Conservation (phyloP, 2,113 vertebrate genomes). For the Trachemys scripta region DNA sequence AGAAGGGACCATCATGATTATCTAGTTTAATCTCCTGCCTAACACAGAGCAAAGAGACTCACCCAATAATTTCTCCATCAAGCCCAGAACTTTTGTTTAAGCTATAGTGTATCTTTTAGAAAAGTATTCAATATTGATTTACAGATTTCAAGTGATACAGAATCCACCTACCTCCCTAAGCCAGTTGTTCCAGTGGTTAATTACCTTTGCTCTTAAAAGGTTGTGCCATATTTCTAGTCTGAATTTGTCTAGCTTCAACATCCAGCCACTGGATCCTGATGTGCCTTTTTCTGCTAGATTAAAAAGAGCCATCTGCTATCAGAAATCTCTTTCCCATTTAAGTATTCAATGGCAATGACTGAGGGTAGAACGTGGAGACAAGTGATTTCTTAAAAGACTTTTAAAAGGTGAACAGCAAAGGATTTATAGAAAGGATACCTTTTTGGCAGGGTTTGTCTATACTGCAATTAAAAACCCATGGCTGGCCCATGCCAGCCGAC, state of each 20-base stretch:
- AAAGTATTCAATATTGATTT: too few relatives aligned
- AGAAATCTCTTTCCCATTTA: not conserved
- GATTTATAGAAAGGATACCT: not conserved
- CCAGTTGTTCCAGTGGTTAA: too few relatives aligned
- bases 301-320: not conserved
- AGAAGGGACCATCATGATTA: not conserved
- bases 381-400: conserved; percentile 40
- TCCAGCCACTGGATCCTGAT: too few relatives aligned
- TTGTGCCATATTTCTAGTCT: too few relatives aligned
- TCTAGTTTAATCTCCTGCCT: not conserved
- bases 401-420: conserved; percentile 48
- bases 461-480: too few relatives aligned
- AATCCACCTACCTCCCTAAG: too few relatives aligned
- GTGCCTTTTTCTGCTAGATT: not conserved
- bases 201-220: too few relatives aligned
- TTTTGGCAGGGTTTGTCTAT: not conserved
- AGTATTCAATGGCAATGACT: not conserved
- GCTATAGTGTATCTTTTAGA: not conserved
- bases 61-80: not conserved
- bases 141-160: too few relatives aligned
- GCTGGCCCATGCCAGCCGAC: too few relatives aligned
- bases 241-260: too few relatives aligned
- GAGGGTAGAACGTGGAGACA: not conserved
- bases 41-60: not conserved
- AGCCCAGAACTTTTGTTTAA: not conserved